Percentiles rank a stretch among this genome's conserved stretches.
Evolutionary conservation across 2,797 vertebrate genomes (phyloP).

Genomic region (Pygocentrus nattereri): DNA sequence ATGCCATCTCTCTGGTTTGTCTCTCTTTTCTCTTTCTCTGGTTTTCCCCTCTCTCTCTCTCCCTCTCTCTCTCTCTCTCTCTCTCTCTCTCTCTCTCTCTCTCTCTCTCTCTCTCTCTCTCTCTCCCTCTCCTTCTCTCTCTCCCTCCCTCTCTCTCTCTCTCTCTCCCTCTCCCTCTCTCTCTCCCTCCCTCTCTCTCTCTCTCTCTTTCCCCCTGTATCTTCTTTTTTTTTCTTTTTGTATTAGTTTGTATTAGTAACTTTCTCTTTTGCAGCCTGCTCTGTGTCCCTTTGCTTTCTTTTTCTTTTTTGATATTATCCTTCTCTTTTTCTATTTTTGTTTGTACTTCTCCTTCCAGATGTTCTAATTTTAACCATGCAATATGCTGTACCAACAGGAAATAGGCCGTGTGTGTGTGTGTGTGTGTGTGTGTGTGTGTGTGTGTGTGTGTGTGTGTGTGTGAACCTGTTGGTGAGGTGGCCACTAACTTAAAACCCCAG

Average conservation of each 20-base stretch:
- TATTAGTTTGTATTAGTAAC: too few species aligned
- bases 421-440: background rate
- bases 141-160: too few species aligned
- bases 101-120: background rate
- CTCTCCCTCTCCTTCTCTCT: background rate
- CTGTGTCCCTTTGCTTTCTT: too few species aligned
- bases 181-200: too few species aligned
- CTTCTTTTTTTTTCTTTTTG: too few species aligned
- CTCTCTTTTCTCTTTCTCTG: background rate
- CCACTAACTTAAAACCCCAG: background rate
- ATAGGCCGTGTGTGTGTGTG: conserved; percentile 2
- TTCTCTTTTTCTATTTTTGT: too few species aligned
- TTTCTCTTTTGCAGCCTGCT: too few species aligned
- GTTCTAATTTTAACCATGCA: conserved; percentile 55
- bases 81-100: background rate
- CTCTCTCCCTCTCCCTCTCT: too few species aligned
- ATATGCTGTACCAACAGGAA: conserved; percentile 49
- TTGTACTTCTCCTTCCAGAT: conserved; percentile 43
- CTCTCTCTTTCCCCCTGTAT: too few species aligned
- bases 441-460: too few species aligned
- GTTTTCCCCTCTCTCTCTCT: background rate
- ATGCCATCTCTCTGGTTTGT: background rate
- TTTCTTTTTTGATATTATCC: too few species aligned
- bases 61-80: background rate
- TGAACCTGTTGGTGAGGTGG: background rate